Conservation (phyloP, 2,888 invertebrate species). For the Brassicogethes aeneus region DNA sequence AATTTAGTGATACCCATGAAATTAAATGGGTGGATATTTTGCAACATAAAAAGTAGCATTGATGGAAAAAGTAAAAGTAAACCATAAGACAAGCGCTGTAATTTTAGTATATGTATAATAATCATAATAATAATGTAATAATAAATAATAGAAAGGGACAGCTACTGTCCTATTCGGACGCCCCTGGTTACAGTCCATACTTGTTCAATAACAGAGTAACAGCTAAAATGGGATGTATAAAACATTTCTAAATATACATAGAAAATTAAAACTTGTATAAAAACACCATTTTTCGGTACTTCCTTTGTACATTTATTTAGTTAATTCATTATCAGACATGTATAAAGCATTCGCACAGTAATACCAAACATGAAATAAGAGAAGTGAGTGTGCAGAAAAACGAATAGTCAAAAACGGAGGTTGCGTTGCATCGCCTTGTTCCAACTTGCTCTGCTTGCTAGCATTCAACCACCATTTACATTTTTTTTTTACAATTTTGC, state of each 20-base stretch:
- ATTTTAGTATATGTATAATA: no score
- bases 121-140: no score
- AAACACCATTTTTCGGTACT: slow-evolving; percentile 43
- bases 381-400: slow-evolving; percentile 36
- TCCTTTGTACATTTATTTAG: slow-evolving; percentile 48
- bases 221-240: slow-evolving; percentile 33
- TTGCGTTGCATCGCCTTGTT: slow-evolving; percentile 17
- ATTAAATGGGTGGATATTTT: no score
- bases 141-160: no score
- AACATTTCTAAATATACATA: slow-evolving; percentile 40
- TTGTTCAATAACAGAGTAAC: slow-evolving; percentile 35
- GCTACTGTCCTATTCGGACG: no score
- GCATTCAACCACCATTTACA: no score
- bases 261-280: slow-evolving; percentile 43
- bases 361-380: slow-evolving; percentile 44
- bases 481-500: no score
- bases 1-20: no score
- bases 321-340: slow-evolving; percentile 45
- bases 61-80: no score
- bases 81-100: no score
- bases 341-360: slow-evolving; percentile 49
- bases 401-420: slow-evolving; percentile 12
- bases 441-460: no score
- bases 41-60: no score
- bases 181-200: slow-evolving; percentile 27